Conservation (phyloP, 2,888 invertebrate species). For the Myathropa florea region DNA sequence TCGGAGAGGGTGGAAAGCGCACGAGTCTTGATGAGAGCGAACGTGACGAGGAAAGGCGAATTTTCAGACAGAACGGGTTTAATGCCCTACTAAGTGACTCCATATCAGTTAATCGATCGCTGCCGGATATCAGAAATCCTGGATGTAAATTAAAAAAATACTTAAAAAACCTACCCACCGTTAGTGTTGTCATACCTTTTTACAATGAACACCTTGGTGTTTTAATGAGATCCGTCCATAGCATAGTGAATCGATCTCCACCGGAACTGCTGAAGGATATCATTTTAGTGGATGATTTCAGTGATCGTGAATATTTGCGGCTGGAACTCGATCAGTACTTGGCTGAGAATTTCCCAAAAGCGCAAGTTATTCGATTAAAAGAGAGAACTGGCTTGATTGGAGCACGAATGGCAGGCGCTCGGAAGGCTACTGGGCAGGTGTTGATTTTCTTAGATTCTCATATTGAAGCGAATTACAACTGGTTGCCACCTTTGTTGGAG, state of each 20-base stretch:
- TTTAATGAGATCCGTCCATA: conserved; percentile 89
- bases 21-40: conserved; percentile 85
- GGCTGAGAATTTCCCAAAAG: conserved; percentile 87
- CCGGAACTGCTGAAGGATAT: conserved; percentile 90
- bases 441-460: conserved; percentile 95
- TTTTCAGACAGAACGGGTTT: conserved; percentile 95
- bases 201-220: conserved; percentile 97
- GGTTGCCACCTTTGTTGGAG: conserved; percentile 94
- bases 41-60: conserved; percentile 83
- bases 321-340: conserved; percentile 89
- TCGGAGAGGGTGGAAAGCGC: conserved; percentile 88
- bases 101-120: conserved; percentile 92
- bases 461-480: conserved; percentile 94
- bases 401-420: conserved; percentile 93
- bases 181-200: conserved; percentile 95
- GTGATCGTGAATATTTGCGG: conserved; percentile 89
- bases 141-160: conserved; percentile 79
- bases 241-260: conserved; percentile 92
- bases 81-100: conserved; percentile 95
- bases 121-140: conserved; percentile 89
- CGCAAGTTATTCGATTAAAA: conserved; percentile 87
- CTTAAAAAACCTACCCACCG: conserved; percentile 83
- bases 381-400: conserved; percentile 92
- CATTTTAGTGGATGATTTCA: conserved; percentile 94
- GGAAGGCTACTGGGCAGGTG: conserved; percentile 88